phyloP scores from a whole-genome alignment of 2,113 vertebrate genomes.

The Myxocyprinus asiaticus region DNA sequence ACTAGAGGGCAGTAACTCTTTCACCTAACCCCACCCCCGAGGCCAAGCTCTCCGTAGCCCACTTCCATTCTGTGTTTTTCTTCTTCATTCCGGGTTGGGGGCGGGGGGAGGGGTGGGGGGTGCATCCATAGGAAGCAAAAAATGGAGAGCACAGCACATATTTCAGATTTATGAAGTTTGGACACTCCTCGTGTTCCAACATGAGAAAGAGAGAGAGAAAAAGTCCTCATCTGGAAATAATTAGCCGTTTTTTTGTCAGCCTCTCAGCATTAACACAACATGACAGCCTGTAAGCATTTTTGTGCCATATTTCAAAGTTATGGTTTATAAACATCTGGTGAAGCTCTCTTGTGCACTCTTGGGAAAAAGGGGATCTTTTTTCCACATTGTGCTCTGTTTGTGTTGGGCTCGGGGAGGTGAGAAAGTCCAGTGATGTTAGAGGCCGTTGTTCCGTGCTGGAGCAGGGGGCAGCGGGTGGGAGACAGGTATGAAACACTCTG shows the following conservation, averaged over 20 bases:
- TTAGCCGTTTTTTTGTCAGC: conserved; percentile 79
- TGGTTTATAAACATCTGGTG: conserved; percentile 66
- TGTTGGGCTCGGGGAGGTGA: conserved; percentile 60
- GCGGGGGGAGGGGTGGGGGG: too few relatives aligned
- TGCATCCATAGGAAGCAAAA: conserved; percentile 58
- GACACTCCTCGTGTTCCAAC: conserved; percentile 84
- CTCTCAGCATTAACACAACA: conserved; percentile 69
- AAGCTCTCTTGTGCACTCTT: conserved; percentile 61
- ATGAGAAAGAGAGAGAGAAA: conserved; percentile 63
- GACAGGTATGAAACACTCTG: conserved; percentile 52
- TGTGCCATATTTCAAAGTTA: conserved; percentile 65
- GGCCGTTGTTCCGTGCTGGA: conserved; percentile 46
- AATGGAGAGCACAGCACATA: conserved; percentile 66
- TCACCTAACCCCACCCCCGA: conserved; percentile 6
- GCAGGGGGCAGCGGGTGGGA: conserved; percentile 40
- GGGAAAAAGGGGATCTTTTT: conserved; percentile 57
- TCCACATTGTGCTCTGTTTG: conserved; percentile 58
- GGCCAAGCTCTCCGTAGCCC: conserved; percentile 35
- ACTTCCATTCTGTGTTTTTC: conserved; percentile 62
- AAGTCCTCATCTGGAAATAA: conserved; percentile 88
- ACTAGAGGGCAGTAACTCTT: conserved; percentile 50
- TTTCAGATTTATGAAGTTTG: conserved; percentile 83
- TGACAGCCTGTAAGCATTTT: conserved; percentile 69
- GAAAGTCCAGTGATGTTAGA: conserved; percentile 56
- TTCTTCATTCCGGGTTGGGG: conserved; percentile 41